Evolutionary conservation across 1,140 invertebrate species (phyloP), one percentile per base, ranked within the genome.

Genomic region (Epicauta chinensis): DNA sequence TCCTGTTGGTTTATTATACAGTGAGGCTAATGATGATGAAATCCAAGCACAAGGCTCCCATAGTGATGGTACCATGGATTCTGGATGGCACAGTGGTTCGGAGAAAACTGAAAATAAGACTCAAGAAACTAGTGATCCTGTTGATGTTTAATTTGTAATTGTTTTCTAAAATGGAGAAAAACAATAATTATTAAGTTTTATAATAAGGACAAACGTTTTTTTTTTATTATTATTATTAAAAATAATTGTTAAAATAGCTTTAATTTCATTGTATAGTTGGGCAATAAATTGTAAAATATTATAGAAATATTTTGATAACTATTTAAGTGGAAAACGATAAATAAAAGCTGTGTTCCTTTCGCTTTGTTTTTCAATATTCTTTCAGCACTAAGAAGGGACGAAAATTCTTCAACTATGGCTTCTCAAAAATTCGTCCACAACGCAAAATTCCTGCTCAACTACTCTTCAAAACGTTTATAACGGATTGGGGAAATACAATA

Each of bases 61-160:
- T 38, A 71, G 69, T 53, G 69, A 71, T 50, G 69, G 62, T 14
- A 69, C 67, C 0, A 69, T 69, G 56, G 67, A 71, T 58, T 69
- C 67, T n/a, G 69, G 69, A 14, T 71, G 69, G 69, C 69, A 71
- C 39, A 71, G 69, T 55, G 69, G 66, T 2, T 69, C 67, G 7
- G 68, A 70, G 36, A 68, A 68, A 52, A 53, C 53, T 23, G 66
- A 61, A 35, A 52, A 44, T 36, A 60, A 51, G 34, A 53, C 29
- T 12, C 48, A 55, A 17, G 56, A 53, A 16, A 42, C 13, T 16
- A 39, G 39, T 7, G 40, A 59, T 45, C 52, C 57, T 9, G 60
- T 62, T 12, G 59, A 62, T 42, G 50, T 62, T 16, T 62, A 53
- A 15, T n/a, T 44, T 13, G 23, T 23, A 23, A 23, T 23, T 23